A percentile compares a stretch with the other conserved stretches of the same genome.
These are phyloP conservation scores for Pterois miles DNA, from an alignment of 2,797 vertebrate genomes.

Conservation along the genomic window DNA sequence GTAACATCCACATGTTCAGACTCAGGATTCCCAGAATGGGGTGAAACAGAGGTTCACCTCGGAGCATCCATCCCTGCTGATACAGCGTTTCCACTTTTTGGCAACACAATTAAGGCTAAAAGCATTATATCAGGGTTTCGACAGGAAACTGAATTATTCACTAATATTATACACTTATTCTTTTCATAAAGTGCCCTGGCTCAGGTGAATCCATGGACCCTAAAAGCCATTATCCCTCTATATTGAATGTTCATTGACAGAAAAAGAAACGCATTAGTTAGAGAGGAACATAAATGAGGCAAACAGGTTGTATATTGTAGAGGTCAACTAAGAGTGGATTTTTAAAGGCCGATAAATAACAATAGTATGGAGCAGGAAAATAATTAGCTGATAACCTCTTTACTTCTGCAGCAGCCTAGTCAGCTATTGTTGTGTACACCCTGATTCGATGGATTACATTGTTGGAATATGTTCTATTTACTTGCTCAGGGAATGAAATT, in stretches of 20 bases:
- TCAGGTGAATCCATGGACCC: conserved; percentile 33
- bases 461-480: too few relatives aligned
- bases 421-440: too few relatives aligned
- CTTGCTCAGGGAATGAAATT: too few relatives aligned
- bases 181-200: conserved; percentile 22
- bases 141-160: conserved; percentile 50
- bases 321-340: too few relatives aligned
- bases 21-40: background rate
- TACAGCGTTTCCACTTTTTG: conserved; percentile 4
- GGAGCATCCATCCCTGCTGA: conserved; percentile 4
- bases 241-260: background rate
- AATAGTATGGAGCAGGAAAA: too few relatives aligned
- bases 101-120: conserved; percentile 25
- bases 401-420: accelerated
- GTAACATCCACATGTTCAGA: background rate
- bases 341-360: too few relatives aligned
- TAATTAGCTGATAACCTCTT: too few relatives aligned
- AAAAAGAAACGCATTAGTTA: background rate
- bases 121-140: conserved; percentile 26
- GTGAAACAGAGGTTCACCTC: background rate
- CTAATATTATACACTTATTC: conserved; percentile 15
- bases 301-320: background rate
- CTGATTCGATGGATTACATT: too few relatives aligned
- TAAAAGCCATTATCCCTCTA: conserved; percentile 20
- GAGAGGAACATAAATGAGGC: too few relatives aligned